phyloP scores from a whole-genome alignment of 2,797 vertebrate species.

The Miopithecus talapoin region DNA sequence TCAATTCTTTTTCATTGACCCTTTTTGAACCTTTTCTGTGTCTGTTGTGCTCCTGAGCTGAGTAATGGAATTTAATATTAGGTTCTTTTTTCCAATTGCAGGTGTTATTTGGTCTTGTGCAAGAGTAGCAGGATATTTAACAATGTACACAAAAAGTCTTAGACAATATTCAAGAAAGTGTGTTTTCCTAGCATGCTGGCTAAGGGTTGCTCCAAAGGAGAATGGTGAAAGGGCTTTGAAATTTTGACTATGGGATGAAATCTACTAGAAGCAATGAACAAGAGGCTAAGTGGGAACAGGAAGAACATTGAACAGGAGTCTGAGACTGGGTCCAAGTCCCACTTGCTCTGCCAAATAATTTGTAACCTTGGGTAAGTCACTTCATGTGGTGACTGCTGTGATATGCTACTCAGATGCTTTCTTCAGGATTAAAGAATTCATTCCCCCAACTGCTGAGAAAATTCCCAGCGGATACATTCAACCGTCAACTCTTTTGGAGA shows the following conservation, averaged over 20 bases:
- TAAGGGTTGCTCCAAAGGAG: neutral
- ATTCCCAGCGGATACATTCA: neutral
- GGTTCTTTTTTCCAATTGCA: conserved; percentile 1
- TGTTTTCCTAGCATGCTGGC: neutral
- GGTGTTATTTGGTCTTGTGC: conserved; percentile 50
- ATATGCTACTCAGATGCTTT: neutral
- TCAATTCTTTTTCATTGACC: conserved; percentile 69
- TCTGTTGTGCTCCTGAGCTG: conserved; percentile 34
- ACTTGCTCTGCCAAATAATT: neutral
- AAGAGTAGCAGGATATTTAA: conserved; percentile 36
- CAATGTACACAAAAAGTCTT: neutral
- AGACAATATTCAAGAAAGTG: neutral
- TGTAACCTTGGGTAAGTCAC: neutral
- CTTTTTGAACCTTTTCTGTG: conserved; percentile 54
- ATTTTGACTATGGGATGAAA: neutral
- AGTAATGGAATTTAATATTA: conserved; percentile 72
- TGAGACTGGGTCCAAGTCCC: neutral
- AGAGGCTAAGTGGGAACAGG: neutral
- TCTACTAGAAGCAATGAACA: neutral
- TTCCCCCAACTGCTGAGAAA: neutral
- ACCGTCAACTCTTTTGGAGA: neutral
- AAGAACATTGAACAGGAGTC: neutral
- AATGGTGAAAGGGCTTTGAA: neutral
- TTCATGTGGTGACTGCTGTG: neutral
- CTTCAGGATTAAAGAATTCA: neutral